These are phyloP conservation scores for Diorhabda sublineata DNA, from an alignment of 1,140 invertebrate genomes.

Conservation along the genomic window DNA sequence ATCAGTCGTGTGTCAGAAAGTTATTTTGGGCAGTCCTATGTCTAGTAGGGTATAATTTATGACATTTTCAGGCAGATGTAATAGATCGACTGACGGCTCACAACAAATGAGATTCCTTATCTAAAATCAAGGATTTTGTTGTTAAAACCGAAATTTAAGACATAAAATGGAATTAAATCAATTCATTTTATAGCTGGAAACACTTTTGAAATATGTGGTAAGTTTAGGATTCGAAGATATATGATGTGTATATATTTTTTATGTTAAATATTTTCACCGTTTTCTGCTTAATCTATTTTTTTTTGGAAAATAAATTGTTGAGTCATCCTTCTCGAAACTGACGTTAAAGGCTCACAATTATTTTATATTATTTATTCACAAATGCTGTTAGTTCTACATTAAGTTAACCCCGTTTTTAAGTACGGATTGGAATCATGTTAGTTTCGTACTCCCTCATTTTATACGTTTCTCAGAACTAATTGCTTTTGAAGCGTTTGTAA, in stretches of 20 bases:
- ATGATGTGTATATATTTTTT: not conserved
- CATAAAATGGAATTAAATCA: not conserved
- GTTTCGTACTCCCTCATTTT: no score
- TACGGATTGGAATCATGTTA: no score
- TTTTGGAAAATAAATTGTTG: no score
- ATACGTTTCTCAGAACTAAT: no score
- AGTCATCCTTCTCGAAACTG: no score
- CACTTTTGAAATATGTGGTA: not conserved
- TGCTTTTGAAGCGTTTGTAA: no score
- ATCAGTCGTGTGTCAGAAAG: not conserved
- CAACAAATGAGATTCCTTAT: slow-evolving; percentile 2
- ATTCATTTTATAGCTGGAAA: not conserved
- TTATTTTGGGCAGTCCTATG: not conserved
- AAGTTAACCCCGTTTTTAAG: no score
- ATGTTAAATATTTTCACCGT: not conserved
- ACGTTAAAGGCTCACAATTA: no score
- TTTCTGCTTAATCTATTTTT: no score
- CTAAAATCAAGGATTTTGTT: slow-evolving; percentile 2
- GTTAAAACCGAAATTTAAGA: not conserved
- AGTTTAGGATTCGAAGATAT: not conserved
- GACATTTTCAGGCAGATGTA: slow-evolving; percentile 1
- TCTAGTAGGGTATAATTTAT: slow-evolving; percentile 2
- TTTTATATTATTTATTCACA: no score
- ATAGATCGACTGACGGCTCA: slow-evolving; percentile 1
- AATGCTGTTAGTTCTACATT: no score